Evolutionary conservation across 2,797 vertebrate species (phyloP), one percentile per base, ranked within the genome.

Genomic region (Platyrinchus mystaceus): DNA sequence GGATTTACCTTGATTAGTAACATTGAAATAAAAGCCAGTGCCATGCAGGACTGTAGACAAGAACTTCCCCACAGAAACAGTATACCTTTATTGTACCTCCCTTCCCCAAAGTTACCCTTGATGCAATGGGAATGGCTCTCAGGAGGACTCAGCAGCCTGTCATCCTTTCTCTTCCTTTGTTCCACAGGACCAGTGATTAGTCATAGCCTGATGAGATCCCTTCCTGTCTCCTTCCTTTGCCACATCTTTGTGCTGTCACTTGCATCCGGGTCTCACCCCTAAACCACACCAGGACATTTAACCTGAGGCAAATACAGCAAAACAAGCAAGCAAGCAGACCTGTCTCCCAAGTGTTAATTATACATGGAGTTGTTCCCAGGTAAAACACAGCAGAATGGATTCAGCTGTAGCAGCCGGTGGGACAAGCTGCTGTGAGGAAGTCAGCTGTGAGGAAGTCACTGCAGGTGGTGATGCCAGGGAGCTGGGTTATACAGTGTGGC

Each of bases 191-290:
- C 28, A 17, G 63, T 20, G 41, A 26, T 97, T 91, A 97, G 83
- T 96, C 96, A 97, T 0, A 3, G 70, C 64, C 92, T 9, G 3
- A 12, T 36, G n/a, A 95, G 67, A 74, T 79, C 83, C 82, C 92
- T 92, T 91, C 83, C 82, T 1, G 18, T 93, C 84, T 94, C 81
- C 89, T 96, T 93, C 89, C 83, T 84, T 86, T 75, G 81, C 91
- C 89, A 89, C 89, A 91, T 93, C 87, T 97, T 88, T 84, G 80
- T 89, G 80, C 83, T 1, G 7, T 93, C 91, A 84, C 50, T 71
- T 87, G 73, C 47, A 92, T 96, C 87, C 26, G n/a, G 92, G 83
- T 93, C 93, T 94, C 91, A 20, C 83, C 87, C 89, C 70, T 95
- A 80, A 92, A 93, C 89, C 74, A 52, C 87, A 74, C 44, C 55